A percentile compares a stretch with the other conserved stretches of the same genome.
phyloP scores from a whole-genome alignment of 2,113 vertebrate genomes.

The Notarius quadriscutis region DNA sequence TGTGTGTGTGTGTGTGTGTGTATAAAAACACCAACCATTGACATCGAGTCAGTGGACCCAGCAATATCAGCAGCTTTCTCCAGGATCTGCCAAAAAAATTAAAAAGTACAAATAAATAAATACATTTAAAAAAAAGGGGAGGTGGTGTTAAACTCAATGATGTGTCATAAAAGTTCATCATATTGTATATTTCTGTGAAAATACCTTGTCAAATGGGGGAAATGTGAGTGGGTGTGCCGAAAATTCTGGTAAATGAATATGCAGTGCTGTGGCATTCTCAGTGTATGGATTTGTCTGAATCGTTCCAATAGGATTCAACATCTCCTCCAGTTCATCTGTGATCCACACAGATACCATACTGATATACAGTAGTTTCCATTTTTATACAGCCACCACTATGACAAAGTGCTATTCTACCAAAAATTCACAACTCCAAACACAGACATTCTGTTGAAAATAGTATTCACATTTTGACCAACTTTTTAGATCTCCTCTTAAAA shows the following conservation, averaged over 20 bases:
- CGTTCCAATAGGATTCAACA: constrained; percentile 98
- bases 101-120: no score
- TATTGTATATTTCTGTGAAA: constrained; percentile 3
- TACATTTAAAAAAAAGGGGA: no score
- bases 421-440: background rate
- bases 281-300: constrained; percentile 94
- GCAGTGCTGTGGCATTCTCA: constrained; percentile 92
- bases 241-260: constrained; percentile 90
- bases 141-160: background rate
- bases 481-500: background rate
- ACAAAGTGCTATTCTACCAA: background rate
- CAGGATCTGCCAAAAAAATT: constrained; percentile 79
- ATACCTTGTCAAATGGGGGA: constrained; percentile 97
- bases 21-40: constrained; percentile 73
- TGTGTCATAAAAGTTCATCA: no score
- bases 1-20: background rate
- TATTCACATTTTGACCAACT: constrained; percentile 1
- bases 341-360: constrained; percentile 25
- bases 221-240: constrained; percentile 82
- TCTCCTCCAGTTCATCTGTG: constrained; percentile 98
- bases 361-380: background rate
- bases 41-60: constrained; percentile 77
- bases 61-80: constrained; percentile 96
- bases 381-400: background rate
- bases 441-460: background rate